Evolutionary conservation across 2,797 vertebrate species (phyloP).

Genomic region (Phrynocephalus vlangalii): DNA sequence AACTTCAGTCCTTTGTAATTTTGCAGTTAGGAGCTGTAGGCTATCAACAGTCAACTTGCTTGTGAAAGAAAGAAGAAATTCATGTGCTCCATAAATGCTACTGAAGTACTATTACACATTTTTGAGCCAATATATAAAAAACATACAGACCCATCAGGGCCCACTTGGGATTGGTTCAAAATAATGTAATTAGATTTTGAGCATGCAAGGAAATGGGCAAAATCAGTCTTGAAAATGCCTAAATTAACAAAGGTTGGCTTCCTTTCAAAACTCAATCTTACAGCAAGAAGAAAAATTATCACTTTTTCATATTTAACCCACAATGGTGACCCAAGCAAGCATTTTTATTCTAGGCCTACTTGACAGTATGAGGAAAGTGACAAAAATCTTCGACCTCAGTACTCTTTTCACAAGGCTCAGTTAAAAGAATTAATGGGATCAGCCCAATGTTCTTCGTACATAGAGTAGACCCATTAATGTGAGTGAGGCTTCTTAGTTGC

Average conservation of each 20-base stretch:
- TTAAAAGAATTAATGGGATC: no score
- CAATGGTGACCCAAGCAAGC: not conserved
- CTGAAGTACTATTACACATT: slow-evolving; percentile 43
- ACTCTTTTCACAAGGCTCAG: no score
- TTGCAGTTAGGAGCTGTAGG: slow-evolving; percentile 69
- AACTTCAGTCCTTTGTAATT: slow-evolving; percentile 54
- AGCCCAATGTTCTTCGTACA: no score
- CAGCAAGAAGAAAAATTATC: not conserved
- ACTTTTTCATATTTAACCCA: not conserved
- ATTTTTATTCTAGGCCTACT: not conserved
- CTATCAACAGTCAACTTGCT: slow-evolving; percentile 64
- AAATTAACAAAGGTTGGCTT: no score
- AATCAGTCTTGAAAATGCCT: no score
- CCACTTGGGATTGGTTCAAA: slow-evolving; percentile 20
- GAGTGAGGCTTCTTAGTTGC: no score
- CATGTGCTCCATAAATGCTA: slow-evolving; percentile 49
- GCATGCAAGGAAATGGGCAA: no score
- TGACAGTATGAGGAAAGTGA: not conserved
- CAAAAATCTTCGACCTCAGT: not conserved
- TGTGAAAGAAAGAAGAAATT: slow-evolving; percentile 46
- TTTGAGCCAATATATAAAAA: slow-evolving; percentile 36
- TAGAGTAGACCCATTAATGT: no score
- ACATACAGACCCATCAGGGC: slow-evolving; percentile 1
- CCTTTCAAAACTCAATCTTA: not conserved
- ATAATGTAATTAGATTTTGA: slow-evolving; percentile 15